Evolutionary conservation across 1,140 invertebrate genomes (phyloP).

Genomic region (Hyles vespertilio): DNA sequence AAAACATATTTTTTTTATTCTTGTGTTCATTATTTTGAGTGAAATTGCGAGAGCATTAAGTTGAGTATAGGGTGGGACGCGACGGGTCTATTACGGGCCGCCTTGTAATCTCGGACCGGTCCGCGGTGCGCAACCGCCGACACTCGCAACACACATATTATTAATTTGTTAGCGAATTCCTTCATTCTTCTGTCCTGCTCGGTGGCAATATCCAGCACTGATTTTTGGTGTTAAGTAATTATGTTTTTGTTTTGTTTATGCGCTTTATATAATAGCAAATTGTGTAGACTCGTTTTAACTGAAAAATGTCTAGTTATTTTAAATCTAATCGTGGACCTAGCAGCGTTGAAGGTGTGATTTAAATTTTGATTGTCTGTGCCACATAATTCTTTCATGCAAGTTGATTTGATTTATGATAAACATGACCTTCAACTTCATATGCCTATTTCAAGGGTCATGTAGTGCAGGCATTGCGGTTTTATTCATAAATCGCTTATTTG

Average conservation of each 20-base stretch:
- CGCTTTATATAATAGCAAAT: background rate
- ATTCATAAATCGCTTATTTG: too few species aligned
- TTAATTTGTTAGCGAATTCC: constrained; percentile 65
- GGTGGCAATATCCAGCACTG: too few species aligned
- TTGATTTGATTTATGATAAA: too few species aligned
- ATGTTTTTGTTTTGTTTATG: background rate
- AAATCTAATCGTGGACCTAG: too few species aligned
- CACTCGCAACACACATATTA: constrained; percentile 46
- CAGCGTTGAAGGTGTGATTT: too few species aligned
- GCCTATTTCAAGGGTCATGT: too few species aligned
- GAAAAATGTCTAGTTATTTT: too few species aligned
- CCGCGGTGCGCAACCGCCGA: constrained; percentile 26
- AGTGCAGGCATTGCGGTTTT: too few species aligned
- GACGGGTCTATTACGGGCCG: constrained; percentile 51
- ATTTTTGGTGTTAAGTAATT: background rate
- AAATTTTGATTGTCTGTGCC: too few species aligned
- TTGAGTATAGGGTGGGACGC: constrained; percentile 70
- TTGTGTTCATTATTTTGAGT: constrained; percentile 69
- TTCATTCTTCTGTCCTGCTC: background rate
- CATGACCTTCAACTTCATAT: too few species aligned
- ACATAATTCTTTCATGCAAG: too few species aligned
- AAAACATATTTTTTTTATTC: constrained; percentile 58
- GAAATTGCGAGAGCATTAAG: constrained; percentile 73
- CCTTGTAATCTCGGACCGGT: constrained; percentile 53
- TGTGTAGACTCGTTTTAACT: too few species aligned